Percentiles rank a stretch among this genome's conserved stretches.
phyloP scores from a whole-genome alignment of 2,888 invertebrate species.

The Archips crataeganus region DNA sequence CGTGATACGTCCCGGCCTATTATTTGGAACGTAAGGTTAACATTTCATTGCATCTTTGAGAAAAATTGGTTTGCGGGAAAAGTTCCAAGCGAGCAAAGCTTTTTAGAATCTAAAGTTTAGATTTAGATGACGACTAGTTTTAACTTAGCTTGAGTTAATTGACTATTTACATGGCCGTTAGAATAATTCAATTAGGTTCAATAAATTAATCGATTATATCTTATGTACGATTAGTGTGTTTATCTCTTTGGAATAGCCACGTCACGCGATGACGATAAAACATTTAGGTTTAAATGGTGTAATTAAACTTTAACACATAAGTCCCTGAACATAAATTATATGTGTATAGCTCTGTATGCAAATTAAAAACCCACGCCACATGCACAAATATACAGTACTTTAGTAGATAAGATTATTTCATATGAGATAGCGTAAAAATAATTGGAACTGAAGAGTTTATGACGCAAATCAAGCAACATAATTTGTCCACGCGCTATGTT shows the following conservation, averaged over 20 bases:
- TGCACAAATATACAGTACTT: slow-evolving; percentile 45
- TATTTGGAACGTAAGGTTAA: too few species aligned
- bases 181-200: not conserved
- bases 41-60: too few species aligned
- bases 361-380: slow-evolving; percentile 17
- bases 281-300: slow-evolving; percentile 14
- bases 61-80: too few species aligned
- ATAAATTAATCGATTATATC: not conserved
- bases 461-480: slow-evolving; percentile 5
- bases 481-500: not conserved
- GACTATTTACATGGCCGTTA: too few species aligned
- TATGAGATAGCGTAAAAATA: slow-evolving; percentile 46
- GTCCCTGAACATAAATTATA: not conserved
- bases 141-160: too few species aligned
- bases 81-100: too few species aligned
- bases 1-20: too few species aligned
- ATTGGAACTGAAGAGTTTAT: slow-evolving; percentile 6
- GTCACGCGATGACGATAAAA: slow-evolving; percentile 2
- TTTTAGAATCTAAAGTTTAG: too few species aligned
- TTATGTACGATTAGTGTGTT: not conserved
- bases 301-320: slow-evolving; percentile 4
- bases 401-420: slow-evolving; percentile 56
- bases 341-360: slow-evolving; percentile 13
- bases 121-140: too few species aligned
- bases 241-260: slow-evolving; percentile 7